Evolutionary conservation across 2,797 vertebrate genomes (phyloP).

Genomic region (Smutsia gigantea): DNA sequence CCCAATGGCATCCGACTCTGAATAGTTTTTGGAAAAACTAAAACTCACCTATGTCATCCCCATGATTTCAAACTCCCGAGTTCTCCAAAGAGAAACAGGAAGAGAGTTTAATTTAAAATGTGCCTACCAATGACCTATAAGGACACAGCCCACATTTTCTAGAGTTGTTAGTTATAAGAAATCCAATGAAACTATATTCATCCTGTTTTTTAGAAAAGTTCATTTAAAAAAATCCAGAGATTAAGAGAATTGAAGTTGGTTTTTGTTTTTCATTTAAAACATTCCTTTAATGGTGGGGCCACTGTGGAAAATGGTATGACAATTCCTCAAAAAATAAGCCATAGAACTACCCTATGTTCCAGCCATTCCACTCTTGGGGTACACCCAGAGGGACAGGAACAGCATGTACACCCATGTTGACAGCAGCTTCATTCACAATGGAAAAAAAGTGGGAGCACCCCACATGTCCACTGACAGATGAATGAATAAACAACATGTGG

Average conservation of each 20-base stretch:
- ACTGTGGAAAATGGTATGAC: background rate
- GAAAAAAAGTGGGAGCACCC: background rate
- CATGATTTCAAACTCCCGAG: background rate
- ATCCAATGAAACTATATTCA: background rate
- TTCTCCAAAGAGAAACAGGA: conserved; percentile 28
- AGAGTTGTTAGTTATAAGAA: background rate
- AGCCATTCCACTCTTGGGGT: background rate
- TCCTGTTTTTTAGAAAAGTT: conserved; percentile 9
- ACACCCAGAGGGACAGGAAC: background rate
- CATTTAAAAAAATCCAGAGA: conserved; percentile 2
- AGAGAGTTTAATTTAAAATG: background rate
- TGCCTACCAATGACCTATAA: background rate
- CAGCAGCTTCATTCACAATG: background rate
- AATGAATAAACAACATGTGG: background rate
- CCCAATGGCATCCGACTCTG: background rate
- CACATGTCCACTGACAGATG: background rate
- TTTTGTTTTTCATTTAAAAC: background rate
- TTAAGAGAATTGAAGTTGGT: background rate
- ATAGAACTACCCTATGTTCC: background rate
- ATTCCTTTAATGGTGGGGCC: background rate
- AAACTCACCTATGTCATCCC: background rate
- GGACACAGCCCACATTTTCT: background rate
- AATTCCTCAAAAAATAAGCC: background rate
- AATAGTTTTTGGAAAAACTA: background rate
- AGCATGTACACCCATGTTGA: background rate